A percentile compares a stretch with the other conserved stretches of the same genome.
phyloP scores from a whole-genome alignment of 2,888 invertebrate species.

The Oeneis ivallda region DNA sequence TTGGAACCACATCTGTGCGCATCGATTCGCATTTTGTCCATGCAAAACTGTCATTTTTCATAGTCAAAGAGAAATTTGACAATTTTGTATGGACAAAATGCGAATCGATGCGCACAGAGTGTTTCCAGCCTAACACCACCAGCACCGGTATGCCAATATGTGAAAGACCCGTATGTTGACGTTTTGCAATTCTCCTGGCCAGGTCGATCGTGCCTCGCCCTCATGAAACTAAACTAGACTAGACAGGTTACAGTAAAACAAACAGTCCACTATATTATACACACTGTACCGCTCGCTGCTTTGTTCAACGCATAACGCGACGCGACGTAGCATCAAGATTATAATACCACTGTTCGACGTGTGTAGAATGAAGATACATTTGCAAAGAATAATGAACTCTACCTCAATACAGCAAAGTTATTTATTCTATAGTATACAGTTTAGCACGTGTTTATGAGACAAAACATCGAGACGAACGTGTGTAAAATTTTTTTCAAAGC shows the following conservation, averaged over 20 bases:
- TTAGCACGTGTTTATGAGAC: slow-evolving; percentile 30
- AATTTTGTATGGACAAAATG: too few species aligned
- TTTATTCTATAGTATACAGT: neutral
- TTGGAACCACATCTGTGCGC: too few species aligned
- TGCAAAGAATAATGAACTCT: slow-evolving; percentile 14
- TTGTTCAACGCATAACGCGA: too few species aligned
- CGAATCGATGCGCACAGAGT: too few species aligned
- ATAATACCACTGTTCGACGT: slow-evolving; percentile 14
- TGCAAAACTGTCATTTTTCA: too few species aligned
- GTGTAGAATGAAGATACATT: neutral
- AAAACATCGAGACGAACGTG: slow-evolving; percentile 34
- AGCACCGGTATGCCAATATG: neutral
- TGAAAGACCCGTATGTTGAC: slow-evolving; percentile 27
- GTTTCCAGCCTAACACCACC: too few species aligned
- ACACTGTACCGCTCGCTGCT: slow-evolving; percentile 19
- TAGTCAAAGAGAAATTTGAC: too few species aligned
- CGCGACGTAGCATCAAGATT: slow-evolving; percentile 16
- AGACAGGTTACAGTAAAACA: slow-evolving; percentile 37
- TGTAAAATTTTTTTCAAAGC: slow-evolving; percentile 27
- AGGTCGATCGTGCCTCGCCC: slow-evolving; percentile 62
- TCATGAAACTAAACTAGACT: slow-evolving; percentile 36
- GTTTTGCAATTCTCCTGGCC: slow-evolving; percentile 60
- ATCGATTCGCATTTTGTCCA: too few species aligned
- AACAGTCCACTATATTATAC: slow-evolving; percentile 20
- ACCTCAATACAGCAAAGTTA: neutral